phyloP scores from a whole-genome alignment of 2,888 invertebrate genomes.

The Hofmannophila pseudospretella region DNA sequence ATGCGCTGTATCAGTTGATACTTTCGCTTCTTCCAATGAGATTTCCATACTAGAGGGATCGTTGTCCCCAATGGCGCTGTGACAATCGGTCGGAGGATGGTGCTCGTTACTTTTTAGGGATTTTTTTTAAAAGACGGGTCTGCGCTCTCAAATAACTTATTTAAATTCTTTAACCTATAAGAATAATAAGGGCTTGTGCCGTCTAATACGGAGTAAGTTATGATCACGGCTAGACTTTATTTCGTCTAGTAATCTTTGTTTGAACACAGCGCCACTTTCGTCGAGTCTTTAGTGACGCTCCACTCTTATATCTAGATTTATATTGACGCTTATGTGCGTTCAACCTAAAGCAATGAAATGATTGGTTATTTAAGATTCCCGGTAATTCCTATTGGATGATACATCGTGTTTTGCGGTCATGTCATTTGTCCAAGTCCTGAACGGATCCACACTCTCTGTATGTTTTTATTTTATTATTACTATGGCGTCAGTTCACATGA shows the following conservation, averaged over 20 bases:
- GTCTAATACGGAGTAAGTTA: no score
- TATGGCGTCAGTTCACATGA: no score
- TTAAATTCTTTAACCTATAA: no score
- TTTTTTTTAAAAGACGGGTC: conserved; percentile 31
- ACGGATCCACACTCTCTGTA: no score
- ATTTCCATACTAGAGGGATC: conserved; percentile 24
- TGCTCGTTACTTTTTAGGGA: conserved; percentile 44
- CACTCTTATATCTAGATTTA: conserved; percentile 13
- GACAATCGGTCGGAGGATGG: conserved; percentile 76
- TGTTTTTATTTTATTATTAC: no score
- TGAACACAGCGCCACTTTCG: conserved; percentile 40
- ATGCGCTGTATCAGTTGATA: conserved; percentile 75
- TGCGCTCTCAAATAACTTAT: conserved; percentile 27
- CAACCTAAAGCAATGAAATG: no score
- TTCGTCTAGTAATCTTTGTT: neutral
- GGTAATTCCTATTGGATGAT: no score
- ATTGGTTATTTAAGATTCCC: no score
- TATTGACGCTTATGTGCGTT: no score
- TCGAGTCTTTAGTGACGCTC: conserved; percentile 29
- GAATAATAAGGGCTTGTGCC: no score
- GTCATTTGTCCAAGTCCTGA: no score
- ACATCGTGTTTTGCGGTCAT: no score
- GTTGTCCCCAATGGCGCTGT: conserved; percentile 35
- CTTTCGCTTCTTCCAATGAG: conserved; percentile 64
- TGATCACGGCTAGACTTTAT: neutral